These are phyloP conservation scores for Cossypha polioptera DNA, from an alignment of 2,797 vertebrate genomes.

Conservation along the genomic window DNA sequence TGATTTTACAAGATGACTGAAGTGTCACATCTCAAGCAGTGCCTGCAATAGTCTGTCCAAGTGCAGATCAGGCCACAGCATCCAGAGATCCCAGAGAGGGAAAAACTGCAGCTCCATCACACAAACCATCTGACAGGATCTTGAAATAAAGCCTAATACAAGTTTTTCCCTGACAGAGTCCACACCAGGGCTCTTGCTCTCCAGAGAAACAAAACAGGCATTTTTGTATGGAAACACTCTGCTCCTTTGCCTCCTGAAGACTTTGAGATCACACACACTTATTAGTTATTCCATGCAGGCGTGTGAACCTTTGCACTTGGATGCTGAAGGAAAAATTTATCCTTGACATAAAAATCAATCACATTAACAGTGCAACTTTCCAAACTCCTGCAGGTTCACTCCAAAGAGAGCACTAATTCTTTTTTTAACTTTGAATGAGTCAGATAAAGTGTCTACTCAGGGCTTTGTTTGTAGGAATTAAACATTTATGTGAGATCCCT, in stretches of 20 bases:
- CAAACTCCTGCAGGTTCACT: conserved; percentile 26
- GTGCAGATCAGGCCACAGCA: fast-evolving
- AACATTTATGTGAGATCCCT: background rate
- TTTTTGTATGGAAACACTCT: background rate
- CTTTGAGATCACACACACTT: background rate
- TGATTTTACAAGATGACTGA: background rate
- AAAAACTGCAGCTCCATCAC: background rate
- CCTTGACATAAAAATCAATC: conserved; percentile 47
- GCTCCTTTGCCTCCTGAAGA: background rate
- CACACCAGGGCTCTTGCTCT: background rate
- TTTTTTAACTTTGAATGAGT: background rate
- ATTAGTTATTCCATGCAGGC: conserved; percentile 12
- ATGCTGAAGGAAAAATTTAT: conserved; percentile 41
- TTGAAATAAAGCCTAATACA: background rate
- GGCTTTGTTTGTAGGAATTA: background rate
- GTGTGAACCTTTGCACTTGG: conserved; percentile 15
- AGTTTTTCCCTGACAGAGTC: background rate
- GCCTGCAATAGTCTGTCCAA: background rate
- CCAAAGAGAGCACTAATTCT: conserved; percentile 14
- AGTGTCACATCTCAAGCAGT: background rate
- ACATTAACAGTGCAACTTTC: conserved; percentile 5
- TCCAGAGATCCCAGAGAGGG: background rate
- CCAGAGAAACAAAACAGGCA: background rate
- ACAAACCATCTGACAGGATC: background rate
- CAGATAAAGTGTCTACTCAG: background rate